Evolutionary conservation across 2,888 invertebrate genomes (phyloP), one percentile per base, ranked within the genome.

Genomic region (Eumerus sabulonum): DNA sequence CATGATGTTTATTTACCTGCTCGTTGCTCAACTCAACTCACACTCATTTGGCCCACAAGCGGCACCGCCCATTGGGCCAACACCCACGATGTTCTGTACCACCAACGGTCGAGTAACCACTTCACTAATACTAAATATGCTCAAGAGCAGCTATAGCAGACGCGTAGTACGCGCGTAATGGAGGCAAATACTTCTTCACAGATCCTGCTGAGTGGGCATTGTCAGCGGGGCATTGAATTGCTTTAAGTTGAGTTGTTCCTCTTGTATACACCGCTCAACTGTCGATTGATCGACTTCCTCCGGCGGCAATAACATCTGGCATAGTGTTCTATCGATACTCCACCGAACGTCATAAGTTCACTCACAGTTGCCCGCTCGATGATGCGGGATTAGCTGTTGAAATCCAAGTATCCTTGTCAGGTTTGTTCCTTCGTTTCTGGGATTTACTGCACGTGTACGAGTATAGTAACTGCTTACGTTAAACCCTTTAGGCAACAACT

Each of bases 281-380:
- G 70, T 17, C 56, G 57, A 67, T 72, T 68, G 63, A 63, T 73
- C 42, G 73, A 54, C 63, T 67, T 44, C 57, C 27, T 27, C 27
- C 67, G 62, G 73, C 77, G 67, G 77, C 59, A 77, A 72, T 9
- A 71, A 59, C 77, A 77, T 77, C 67, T 73, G 63, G 48, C 62
- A 18, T 27, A 9, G 16, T 40, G 57, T 47, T 44, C 12, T 12
- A 35, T 14, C 9, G 38, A 54, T 38, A 17, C n/a, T 35, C 42
- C 42, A 59, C 48, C 54, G 44, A 60, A 48, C 62, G 54, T 60
- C 50, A 59, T 48, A 38, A 68, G 50, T 48, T n/a, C 50, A 27
- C 18, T 47, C n/a, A n/a, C n/a, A n/a, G n/a, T 27, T 27, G 13
- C n/a, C 42, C 54, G 16, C 62, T 67, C 57, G 2, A 13, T 38